Evolutionary conservation across 2,113 vertebrate species (phyloP), one percentile per base, ranked within the genome.

Genomic region (Aramus guarauna): DNA sequence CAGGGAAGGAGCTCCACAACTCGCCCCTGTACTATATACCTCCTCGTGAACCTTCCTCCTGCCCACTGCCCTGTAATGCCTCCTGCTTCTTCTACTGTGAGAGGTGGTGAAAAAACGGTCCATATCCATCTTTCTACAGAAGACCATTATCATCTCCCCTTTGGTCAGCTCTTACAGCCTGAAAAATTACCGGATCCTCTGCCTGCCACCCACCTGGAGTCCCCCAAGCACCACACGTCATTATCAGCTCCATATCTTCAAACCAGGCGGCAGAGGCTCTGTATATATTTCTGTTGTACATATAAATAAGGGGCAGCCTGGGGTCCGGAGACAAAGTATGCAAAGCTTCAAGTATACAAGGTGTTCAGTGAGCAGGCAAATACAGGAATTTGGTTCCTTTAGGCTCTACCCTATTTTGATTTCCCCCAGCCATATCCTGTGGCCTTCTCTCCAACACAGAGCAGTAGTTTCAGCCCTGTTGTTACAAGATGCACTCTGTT

Each of bases 11-110:
- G 29, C 24, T 58, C 15, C 59, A 64, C 12, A 47, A 43, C 9
- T 21, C 3, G 0, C 3, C 16, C 18, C 9, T 64, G 26, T 47
- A 39, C 18, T 47, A 20, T 3, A 4, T 2, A 47, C 7, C 17
- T 85, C 36, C 23, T 36, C 77, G 18, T 21, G 30, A 74, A 59
- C 12, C 17, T 76, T 59, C 34, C 11, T 58, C 17, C 18, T 75
- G 9, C 32, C 85, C 58, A 15, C n/a, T 73, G 27, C 16, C 68
- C 53, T 2, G 1, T 27, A 55, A 79, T 41, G 24, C 19, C 29
- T 79, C 37, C 53, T 86, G n/a, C 20, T 72, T 37, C 22, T 56
- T 32, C 4, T 43, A 30, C 59, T 39, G 27, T 10, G 30, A 80
- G 12, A 58, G 18, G 12, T 10, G 15, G 6, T 21, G 8, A 64